Conservation (phyloP, 2,797 vertebrate species). For the Manis pentadactyla region DNA sequence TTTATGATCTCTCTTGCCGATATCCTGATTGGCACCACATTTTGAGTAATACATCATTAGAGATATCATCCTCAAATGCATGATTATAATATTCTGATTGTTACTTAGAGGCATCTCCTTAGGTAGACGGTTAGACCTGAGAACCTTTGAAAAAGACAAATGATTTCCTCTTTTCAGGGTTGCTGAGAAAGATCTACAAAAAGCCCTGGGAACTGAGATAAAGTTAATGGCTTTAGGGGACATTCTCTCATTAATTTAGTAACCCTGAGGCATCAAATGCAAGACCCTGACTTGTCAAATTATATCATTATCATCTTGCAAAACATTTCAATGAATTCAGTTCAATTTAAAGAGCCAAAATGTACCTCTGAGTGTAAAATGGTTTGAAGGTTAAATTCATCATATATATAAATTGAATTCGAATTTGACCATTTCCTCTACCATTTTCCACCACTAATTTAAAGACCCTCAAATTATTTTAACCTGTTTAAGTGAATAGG, state of each 20-base stretch:
- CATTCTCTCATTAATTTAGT: conserved; percentile 32
- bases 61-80: conserved; percentile 80
- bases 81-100: conserved; percentile 79
- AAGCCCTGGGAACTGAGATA: conserved; percentile 27
- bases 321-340: conserved; percentile 63
- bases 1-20: conserved; percentile 82
- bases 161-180: conserved; percentile 70
- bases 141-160: conserved; percentile 72
- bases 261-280: conserved; percentile 53
- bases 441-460: background rate
- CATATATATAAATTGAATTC: conserved; percentile 6
- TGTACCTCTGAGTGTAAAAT: background rate
- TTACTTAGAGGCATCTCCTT: conserved; percentile 78
- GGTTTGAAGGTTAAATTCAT: conserved; percentile 22
- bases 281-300: conserved; percentile 66
- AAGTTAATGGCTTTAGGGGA: conserved; percentile 61
- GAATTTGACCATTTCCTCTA: background rate
- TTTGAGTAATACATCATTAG: conserved; percentile 82
- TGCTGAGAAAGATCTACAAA: conserved; percentile 67
- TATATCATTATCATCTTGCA: conserved; percentile 53
- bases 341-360: background rate
- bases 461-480: background rate
- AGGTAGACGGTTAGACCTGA: conserved; percentile 69
- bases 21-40: conserved; percentile 70
- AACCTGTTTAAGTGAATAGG: background rate